Evolutionary conservation across 2,113 vertebrate genomes (phyloP), one percentile per base, ranked within the genome.

Genomic region (Sinocyclocheilus anshuiensis): DNA sequence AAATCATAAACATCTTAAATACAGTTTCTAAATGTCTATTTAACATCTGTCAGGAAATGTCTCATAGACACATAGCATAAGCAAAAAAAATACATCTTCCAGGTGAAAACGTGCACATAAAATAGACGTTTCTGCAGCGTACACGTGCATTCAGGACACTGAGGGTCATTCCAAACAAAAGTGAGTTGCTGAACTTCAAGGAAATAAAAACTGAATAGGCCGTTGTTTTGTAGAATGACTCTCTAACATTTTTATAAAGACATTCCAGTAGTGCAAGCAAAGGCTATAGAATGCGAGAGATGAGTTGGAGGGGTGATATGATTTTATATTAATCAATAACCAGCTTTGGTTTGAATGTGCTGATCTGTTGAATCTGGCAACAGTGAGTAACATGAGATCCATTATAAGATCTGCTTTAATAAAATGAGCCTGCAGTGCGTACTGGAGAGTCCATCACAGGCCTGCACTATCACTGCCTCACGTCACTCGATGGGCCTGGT

Each of bases 351-450:
- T 39, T 55, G 29, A 75, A 63, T 42, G 22, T 81, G 83, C 61
- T 87, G 72, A 88, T 71, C 71, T 69, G 84, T 87, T 88, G 92
- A 91, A 89, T 88, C 83, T 91, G 90, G 85, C 78, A 71, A 77
- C 84, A 55, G 20, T 57, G 10, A 59, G n/a, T 11, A 69, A 78
- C 26, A 69, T 18, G 26, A 84, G 88, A 82, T 87, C 87, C 86
- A 86, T 84, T 55, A 89, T 85, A 80, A 86, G 76, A 71, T 69
- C 75, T 77, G 85, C 84, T 83, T 80, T 92, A 93, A 91, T 91
- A 85, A 90, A 93, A 92, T 91, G 90, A 91, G 90, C 87, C 63
- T 39, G n/a, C 83, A 45, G 86, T 86, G 88, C 88, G 90, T 88
- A 91, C 89, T 81, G 90, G 77, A 90, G 86, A 90, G 87, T 91